A percentile compares a stretch with the other conserved stretches of the same genome.
phyloP scores from a whole-genome alignment of 2,888 invertebrate genomes.

The Orthonychiurus folsomi region DNA sequence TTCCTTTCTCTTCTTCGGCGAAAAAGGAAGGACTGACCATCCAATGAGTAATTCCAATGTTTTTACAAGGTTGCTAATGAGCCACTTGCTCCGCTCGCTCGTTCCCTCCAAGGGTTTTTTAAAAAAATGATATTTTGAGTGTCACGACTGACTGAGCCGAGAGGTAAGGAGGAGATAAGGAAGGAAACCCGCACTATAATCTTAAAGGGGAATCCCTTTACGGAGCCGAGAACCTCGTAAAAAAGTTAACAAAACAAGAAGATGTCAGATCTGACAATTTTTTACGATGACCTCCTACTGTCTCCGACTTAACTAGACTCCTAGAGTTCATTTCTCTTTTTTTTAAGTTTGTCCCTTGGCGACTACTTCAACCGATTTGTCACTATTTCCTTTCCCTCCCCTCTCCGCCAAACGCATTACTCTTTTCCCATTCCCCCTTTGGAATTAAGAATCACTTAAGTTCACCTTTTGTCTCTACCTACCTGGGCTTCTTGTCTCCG shows the following conservation, averaged over 20 bases:
- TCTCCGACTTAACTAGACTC: neutral
- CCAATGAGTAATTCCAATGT: constrained; percentile 9
- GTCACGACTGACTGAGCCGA: neutral
- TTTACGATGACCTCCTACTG: constrained; percentile 1
- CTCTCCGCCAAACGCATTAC: too few species aligned
- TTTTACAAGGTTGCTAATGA: constrained; percentile 17
- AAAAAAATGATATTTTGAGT: neutral
- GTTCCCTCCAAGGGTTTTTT: neutral
- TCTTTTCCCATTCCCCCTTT: too few species aligned
- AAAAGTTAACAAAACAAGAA: neutral
- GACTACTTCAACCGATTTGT: constrained; percentile 4
- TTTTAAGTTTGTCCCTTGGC: neutral
- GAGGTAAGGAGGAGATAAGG: neutral
- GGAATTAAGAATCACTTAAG: too few species aligned
- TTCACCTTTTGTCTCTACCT: too few species aligned
- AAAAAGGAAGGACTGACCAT: neutral
- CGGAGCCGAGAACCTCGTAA: constrained; percentile 1
- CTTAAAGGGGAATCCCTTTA: neutral
- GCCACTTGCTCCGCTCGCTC: neutral
- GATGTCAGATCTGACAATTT: constrained; percentile 1
- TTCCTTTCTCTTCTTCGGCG: constrained; percentile 2
- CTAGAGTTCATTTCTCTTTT: neutral
- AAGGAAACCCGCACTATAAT: neutral
- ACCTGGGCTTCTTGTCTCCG: too few species aligned
- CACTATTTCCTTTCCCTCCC: neutral